Evolutionary conservation across 2,888 invertebrate genomes (phyloP).

Genomic region (Caenorhabditis sp.): DNA sequence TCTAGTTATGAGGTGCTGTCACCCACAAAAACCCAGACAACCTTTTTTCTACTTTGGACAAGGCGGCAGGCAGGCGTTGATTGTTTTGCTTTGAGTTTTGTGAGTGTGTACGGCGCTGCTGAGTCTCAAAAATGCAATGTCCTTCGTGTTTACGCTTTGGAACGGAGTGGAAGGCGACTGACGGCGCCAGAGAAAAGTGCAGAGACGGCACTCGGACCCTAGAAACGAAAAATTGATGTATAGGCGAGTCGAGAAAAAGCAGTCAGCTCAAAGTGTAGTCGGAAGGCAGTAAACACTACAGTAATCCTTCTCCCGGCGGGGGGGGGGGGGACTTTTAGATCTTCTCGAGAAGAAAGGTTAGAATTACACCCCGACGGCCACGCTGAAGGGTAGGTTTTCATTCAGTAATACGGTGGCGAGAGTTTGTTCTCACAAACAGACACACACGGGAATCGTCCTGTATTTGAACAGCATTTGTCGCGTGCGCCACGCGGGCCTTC

Average conservation of each 20-base stretch:
- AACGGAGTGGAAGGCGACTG: not conserved
- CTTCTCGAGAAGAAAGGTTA: too few relatives aligned
- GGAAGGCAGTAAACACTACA: too few relatives aligned
- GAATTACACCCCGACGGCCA: too few relatives aligned
- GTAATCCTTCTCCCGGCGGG: too few relatives aligned
- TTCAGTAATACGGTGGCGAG: constrained; percentile 8
- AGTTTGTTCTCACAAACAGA: constrained; percentile 40
- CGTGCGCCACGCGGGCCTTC: constrained; percentile 13
- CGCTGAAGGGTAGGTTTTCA: too few relatives aligned
- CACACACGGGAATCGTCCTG: constrained; percentile 24
- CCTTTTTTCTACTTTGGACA: not conserved
- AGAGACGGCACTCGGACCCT: not conserved
- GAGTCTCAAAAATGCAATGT: constrained; percentile 31
- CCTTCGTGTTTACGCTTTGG: constrained; percentile 28
- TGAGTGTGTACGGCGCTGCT: not conserved
- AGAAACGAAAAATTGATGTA: not conserved
- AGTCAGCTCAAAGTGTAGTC: too few relatives aligned
- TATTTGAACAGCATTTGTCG: constrained; percentile 55
- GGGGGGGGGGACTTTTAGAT: too few relatives aligned
- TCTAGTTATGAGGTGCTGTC: constrained; percentile 12
- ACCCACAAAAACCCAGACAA: not conserved
- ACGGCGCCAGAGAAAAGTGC: not conserved
- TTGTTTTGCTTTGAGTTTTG: constrained; percentile 13
- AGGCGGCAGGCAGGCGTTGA: constrained; percentile 4
- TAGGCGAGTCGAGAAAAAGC: too few relatives aligned